Evolutionary conservation across 2,888 invertebrate genomes (phyloP).

Genomic region (Rapana venosa): DNA sequence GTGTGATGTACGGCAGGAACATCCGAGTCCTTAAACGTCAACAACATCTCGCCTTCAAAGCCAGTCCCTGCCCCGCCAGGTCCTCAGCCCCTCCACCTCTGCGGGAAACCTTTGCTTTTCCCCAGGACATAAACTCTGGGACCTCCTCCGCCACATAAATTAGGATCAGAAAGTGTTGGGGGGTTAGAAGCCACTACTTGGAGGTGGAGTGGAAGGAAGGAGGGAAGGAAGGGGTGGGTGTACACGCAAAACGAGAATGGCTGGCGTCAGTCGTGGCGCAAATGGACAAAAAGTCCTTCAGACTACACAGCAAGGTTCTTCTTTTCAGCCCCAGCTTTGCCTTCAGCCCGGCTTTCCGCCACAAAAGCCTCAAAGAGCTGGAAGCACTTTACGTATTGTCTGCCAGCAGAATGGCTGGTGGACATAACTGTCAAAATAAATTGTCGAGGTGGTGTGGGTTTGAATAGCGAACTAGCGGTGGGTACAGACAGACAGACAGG

Average conservation of each 20-base stretch:
- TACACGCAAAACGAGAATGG: neutral
- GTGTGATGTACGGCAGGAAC: slow-evolving; percentile 38
- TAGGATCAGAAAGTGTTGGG: slow-evolving; percentile 23
- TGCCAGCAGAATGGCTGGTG: neutral
- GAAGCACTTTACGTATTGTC: slow-evolving; percentile 25
- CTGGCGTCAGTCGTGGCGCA: neutral
- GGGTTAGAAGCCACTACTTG: slow-evolving; percentile 2
- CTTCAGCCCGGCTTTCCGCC: neutral
- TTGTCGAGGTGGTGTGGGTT: slow-evolving; percentile 16
- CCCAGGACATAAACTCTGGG: slow-evolving; percentile 24
- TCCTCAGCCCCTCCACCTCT: neutral
- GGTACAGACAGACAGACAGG: slow-evolving; percentile 30
- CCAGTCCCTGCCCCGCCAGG: neutral
- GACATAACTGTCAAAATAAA: slow-evolving; percentile 34
- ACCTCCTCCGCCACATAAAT: slow-evolving; percentile 19
- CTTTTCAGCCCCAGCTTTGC: neutral
- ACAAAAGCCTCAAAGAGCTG: slow-evolving; percentile 33
- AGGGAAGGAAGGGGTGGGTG: neutral
- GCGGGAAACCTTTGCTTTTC: slow-evolving; percentile 24
- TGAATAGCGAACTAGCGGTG: slow-evolving; percentile 19
- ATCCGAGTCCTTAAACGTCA: slow-evolving; percentile 44
- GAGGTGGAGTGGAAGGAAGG: neutral
- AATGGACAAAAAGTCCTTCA: slow-evolving; percentile 29
- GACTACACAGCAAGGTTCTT: neutral
- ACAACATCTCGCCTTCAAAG: slow-evolving; percentile 39